phyloP scores from a whole-genome alignment of 2,113 vertebrate genomes.

The Chroicocephalus ridibundus region DNA sequence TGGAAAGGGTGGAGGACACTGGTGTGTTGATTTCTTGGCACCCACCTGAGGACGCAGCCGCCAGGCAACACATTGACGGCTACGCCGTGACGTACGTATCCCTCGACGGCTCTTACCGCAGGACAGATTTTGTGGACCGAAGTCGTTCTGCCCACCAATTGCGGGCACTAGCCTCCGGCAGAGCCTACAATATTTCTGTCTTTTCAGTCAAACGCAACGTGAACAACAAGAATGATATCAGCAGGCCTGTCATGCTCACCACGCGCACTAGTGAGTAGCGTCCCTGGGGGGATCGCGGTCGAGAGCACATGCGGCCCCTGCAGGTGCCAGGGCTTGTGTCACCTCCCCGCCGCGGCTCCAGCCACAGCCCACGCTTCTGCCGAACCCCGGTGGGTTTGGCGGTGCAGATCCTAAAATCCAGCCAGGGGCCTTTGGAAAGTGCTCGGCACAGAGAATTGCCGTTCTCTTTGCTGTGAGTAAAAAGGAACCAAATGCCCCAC shows the following conservation, averaged over 20 bases:
- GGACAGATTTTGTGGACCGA: conserved; percentile 90
- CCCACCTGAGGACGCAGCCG: conserved; percentile 74
- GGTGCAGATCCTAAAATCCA: not conserved
- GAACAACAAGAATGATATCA: conserved; percentile 92
- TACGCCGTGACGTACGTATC: conserved; percentile 91
- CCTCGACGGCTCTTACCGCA: conserved; percentile 81
- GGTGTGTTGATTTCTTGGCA: conserved; percentile 94
- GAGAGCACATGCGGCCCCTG: not conserved
- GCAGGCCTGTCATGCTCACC: conserved; percentile 85
- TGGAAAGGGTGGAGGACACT: conserved; percentile 90
- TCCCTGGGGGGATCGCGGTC: not conserved
- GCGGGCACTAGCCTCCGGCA: conserved; percentile 84
- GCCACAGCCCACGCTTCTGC: not conserved
- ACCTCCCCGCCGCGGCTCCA: not conserved
- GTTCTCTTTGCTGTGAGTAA: conserved; percentile 33
- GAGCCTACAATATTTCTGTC: conserved; percentile 95
- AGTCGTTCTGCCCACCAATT: conserved; percentile 86
- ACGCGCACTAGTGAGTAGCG: conserved; percentile 89
- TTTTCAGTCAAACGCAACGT: conserved; percentile 91
- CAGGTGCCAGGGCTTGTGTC: not conserved
- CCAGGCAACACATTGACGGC: conserved; percentile 84
- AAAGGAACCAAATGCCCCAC: rapidly evolving
- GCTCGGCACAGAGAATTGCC: not conserved
- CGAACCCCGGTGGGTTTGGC: not conserved
- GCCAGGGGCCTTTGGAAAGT: not conserved